Percentiles rank a stretch among this genome's conserved stretches.
Evolutionary conservation across 1,140 invertebrate species (phyloP).

Genomic region (Hestina assimilis): DNA sequence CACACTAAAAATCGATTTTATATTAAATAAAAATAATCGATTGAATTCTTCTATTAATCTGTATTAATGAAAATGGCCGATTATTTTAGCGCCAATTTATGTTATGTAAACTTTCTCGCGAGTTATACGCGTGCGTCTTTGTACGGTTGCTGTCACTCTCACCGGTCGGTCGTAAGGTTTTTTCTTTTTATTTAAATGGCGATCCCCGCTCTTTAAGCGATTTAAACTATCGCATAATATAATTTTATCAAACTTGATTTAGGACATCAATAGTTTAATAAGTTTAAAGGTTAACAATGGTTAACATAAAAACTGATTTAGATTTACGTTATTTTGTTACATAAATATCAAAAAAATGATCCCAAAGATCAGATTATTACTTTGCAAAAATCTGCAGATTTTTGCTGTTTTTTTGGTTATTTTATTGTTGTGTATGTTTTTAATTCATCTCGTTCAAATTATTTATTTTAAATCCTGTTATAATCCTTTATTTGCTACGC

Average conservation of each 20-base stretch:
- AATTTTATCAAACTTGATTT: slow-evolving; percentile 57
- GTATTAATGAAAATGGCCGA: slow-evolving; percentile 23
- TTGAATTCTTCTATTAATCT: slow-evolving; percentile 9
- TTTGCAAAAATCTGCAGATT: no score
- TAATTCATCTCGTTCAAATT: no score
- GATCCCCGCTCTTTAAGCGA: slow-evolving; percentile 60
- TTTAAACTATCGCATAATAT: slow-evolving; percentile 62
- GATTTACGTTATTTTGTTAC: no score
- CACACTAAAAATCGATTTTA: slow-evolving; percentile 27
- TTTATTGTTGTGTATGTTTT: no score
- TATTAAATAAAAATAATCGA: slow-evolving; percentile 22
- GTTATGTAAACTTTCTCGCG: slow-evolving; percentile 58
- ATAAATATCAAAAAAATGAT: no score
- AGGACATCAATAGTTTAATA: slow-evolving; percentile 29
- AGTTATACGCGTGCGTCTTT: slow-evolving; percentile 39
- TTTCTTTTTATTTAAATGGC: slow-evolving; percentile 70
- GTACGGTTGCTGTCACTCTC: slow-evolving; percentile 62
- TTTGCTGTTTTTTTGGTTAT: no score
- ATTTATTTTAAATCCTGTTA: no score
- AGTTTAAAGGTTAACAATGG: no score
- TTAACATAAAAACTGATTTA: no score
- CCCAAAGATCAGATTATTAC: no score
- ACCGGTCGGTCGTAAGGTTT: slow-evolving; percentile 44
- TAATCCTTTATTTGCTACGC: no score
- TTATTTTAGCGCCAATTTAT: slow-evolving; percentile 44